Base-by-base conservation (phyloP, 1,140 invertebrate genomes). In the Drosophila virilis region DNA sequence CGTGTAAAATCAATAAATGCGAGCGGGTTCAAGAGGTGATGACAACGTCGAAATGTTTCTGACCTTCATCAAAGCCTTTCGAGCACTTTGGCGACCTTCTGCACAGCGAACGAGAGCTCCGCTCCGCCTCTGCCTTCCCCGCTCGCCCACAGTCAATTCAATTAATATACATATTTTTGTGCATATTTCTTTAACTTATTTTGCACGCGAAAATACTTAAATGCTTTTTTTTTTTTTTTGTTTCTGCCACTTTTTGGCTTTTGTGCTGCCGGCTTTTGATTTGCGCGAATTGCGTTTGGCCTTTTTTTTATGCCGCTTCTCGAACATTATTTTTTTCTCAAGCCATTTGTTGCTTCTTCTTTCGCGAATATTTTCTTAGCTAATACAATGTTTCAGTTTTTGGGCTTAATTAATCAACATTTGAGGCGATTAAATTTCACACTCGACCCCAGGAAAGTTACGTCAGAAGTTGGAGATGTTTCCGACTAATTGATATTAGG, bases 1-100 rank as follows among this genome's bases (percentile, higher is more conserved):
- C 79, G 83, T 77, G 83, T 74, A 86, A 86, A 86, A 86, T 86
- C 82, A 86, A 86, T 86, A 88, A 86, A 88, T 89, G 76, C 76
- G 83, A 86, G 79, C 79, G 83, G 83, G 82, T 86, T 88, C 83
- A 86, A 86, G 71, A 88, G 82, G 83, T 88, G 83, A 86, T 71
- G 82, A 86, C 78, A 86, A 79, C 75, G 67, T 79, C 72, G 67
- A 86, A 86, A 79, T 86, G 83, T 79, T 51, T 84, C 58, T 85
- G 80, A 85, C 80, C 80, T 84, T 84, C 81, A 74, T 46, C 55
- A 72, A 38, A 43, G 40, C 35, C 42, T 66, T 59, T 45, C 6
- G 35, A 70, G 68, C 73, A 70, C 59, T 75, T 62, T 33, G 54
- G 58, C 74, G 82, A 86, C 82, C 82, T 86, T 86, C 82, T 54